Evolutionary conservation across 2,113 vertebrate species (phyloP).

Genomic region (Phyllopteryx taeniolatus): DNA sequence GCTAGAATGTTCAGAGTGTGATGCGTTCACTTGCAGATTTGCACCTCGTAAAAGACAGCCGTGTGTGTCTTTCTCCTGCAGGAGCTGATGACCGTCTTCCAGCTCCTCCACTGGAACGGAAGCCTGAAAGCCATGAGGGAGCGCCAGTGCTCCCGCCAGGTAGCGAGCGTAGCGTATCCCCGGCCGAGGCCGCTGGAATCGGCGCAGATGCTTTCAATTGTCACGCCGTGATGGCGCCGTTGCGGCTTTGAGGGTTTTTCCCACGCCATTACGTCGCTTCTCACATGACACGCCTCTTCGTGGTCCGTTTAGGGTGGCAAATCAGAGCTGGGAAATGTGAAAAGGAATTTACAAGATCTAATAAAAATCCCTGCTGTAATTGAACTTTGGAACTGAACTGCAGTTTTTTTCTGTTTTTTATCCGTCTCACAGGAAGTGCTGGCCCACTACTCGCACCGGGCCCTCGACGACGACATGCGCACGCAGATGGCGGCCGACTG

Average conservation of each 20-base stretch:
- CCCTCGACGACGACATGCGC: constrained; percentile 93
- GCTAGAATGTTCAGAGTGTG: not conserved
- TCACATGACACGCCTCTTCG: not conserved
- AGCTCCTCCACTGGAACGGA: constrained; percentile 96
- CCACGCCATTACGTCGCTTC: not conserved
- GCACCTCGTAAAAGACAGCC: not conserved
- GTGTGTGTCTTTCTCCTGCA: constrained; percentile 52
- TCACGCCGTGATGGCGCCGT: not conserved
- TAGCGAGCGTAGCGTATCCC: constrained; percentile 35
- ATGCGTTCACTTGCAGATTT: not conserved
- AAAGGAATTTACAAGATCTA: not conserved
- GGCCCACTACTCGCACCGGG: constrained; percentile 96
- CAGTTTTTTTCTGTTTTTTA: not conserved
- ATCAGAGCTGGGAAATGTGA: not conserved
- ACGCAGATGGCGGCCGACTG: constrained; percentile 96
- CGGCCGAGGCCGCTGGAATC: not conserved
- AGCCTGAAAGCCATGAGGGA: constrained; percentile 98
- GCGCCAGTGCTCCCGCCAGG: constrained; percentile 95
- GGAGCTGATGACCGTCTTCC: constrained; percentile 99
- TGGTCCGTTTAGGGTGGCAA: not conserved
- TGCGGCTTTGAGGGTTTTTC: not conserved
- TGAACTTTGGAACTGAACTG: not conserved
- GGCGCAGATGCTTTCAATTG: not conserved
- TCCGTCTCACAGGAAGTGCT: constrained; percentile 83
- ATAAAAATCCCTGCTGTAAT: not conserved